A percentile compares a stretch with the other conserved stretches of the same genome.
These are phyloP conservation scores for Nylanderia fulva DNA, from an alignment of 1,140 invertebrate species.

Conservation along the genomic window DNA sequence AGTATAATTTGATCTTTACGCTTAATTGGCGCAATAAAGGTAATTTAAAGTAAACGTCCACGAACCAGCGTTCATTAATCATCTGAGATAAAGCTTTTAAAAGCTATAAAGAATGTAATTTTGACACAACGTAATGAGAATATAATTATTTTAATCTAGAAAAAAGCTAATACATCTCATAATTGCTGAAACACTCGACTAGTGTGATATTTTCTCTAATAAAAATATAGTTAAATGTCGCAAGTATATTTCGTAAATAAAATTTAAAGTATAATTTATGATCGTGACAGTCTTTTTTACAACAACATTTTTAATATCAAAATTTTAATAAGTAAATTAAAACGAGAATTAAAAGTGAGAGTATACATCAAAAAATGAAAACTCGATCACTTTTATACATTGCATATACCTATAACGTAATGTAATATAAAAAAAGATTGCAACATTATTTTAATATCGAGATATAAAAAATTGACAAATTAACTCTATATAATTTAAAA, in stretches of 20 bases:
- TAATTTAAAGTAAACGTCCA: conserved; percentile 38
- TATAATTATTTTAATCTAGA: not conserved
- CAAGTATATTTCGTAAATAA: not conserved
- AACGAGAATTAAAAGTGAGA: no score
- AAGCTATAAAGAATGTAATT: not conserved
- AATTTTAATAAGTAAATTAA: no score
- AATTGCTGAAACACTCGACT: not conserved
- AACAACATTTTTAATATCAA: no score
- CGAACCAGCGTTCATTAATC: conserved; percentile 19
- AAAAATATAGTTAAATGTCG: not conserved
- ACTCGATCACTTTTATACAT: no score
- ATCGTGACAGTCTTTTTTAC: no score
- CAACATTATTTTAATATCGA: no score
- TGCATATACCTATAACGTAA: no score
- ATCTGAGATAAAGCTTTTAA: not conserved
- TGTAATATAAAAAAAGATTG: no score
- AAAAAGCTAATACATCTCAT: not conserved
- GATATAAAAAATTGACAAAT: no score
- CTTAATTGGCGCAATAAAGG: conserved; percentile 26
- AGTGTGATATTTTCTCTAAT: not conserved
- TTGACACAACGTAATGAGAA: not conserved
- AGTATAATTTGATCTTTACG: conserved; percentile 23
- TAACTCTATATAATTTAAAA: no score
- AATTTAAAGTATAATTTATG: no score
- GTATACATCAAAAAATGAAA: no score